A percentile compares a stretch with the other conserved stretches of the same genome.
phyloP scores from a whole-genome alignment of 2,797 vertebrate species.

The Phrynocephalus vlangalii region DNA sequence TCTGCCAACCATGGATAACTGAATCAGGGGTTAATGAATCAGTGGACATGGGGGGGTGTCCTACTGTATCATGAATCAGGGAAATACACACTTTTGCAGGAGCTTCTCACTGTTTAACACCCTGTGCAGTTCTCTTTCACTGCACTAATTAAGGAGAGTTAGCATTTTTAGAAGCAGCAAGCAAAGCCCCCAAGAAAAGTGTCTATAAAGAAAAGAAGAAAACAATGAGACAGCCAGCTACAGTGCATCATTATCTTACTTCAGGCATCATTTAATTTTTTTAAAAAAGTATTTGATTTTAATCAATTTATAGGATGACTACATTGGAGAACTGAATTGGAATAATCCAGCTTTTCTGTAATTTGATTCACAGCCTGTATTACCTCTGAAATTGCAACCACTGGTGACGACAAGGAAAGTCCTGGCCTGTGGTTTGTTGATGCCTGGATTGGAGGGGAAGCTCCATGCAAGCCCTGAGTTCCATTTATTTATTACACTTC shows the following conservation, averaged over 20 bases:
- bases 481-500: not conserved
- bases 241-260: not conserved
- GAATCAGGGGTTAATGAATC: no score
- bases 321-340: not conserved
- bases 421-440: not conserved
- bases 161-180: not conserved
- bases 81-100: not conserved
- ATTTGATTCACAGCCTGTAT: no score
- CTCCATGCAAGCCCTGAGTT: not conserved
- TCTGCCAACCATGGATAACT: no score
- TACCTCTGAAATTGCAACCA: no score
- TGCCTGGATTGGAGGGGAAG: no score
- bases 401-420: no score
- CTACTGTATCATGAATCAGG: not conserved
- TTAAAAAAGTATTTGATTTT: not conserved
- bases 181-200: not conserved
- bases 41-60: no score
- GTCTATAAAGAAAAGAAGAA: not conserved
- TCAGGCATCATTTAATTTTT: not conserved
- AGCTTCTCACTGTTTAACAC: not conserved
- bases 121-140: not conserved
- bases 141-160: not conserved
- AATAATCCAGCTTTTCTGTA: not conserved
- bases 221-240: not conserved
- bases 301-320: not conserved